A percentile compares a stretch with the other conserved stretches of the same genome.
Conservation (phyloP, 2,888 invertebrate genomes). For the Dilophus febrilis region DNA sequence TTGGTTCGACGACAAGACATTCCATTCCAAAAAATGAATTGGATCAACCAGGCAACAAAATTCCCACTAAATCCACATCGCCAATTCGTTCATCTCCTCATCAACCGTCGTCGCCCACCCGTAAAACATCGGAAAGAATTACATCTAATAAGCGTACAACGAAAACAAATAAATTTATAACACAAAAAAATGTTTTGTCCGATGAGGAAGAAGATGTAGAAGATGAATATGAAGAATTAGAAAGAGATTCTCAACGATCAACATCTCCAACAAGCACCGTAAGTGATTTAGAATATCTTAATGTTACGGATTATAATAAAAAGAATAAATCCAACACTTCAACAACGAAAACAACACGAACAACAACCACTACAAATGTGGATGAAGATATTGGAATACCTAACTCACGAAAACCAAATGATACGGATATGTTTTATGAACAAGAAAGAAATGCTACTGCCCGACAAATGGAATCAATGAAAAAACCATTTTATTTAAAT, state of each 20-base stretch:
- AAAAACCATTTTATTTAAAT: constrained; percentile 6
- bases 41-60: not conserved
- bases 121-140: not conserved
- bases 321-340: no score
- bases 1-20: not conserved
- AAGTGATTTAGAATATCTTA: constrained; percentile 34
- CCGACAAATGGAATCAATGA: no score
- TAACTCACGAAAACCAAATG: not conserved
- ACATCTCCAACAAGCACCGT: constrained; percentile 38
- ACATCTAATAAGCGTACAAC: not conserved
- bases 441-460: not conserved
- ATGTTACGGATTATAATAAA: constrained; percentile 25
- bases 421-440: no score
- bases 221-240: constrained; percentile 13
- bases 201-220: not conserved
- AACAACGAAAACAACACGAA: not conserved
- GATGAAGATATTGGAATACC: not conserved
- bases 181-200: not conserved
- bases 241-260: constrained; percentile 15
- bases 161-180: not conserved
- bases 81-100: not conserved
- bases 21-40: not conserved
- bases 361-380: not conserved
- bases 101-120: not conserved
- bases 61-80: no score